Evolutionary conservation across 2,797 vertebrate species (phyloP).

Genomic region (Poeciliopsis gracilis): DNA sequence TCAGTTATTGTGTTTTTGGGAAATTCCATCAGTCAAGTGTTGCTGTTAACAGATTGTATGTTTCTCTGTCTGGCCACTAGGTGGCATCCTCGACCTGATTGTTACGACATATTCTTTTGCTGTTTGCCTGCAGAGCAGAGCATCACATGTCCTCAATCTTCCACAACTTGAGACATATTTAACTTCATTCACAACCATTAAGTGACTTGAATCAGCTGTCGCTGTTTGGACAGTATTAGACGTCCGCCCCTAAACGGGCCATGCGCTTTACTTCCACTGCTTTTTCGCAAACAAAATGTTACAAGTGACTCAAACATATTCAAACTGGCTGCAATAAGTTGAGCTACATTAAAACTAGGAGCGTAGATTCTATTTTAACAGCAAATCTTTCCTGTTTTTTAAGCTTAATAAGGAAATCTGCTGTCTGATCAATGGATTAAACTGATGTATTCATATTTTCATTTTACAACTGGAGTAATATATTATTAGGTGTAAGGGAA

Average conservation of each 20-base stretch:
- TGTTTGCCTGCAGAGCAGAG: background rate
- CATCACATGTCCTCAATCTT: background rate
- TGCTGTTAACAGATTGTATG: background rate
- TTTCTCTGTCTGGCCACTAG: slow-evolving; percentile 46
- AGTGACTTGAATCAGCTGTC: slow-evolving; percentile 17
- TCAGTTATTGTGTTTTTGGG: background rate
- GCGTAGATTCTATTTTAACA: background rate
- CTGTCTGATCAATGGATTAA: background rate
- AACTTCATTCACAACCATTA: background rate
- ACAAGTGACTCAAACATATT: background rate
- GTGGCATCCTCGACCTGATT: slow-evolving; percentile 37
- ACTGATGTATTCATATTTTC: background rate
- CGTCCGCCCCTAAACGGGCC: slow-evolving; percentile 3
- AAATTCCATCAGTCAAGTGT: background rate
- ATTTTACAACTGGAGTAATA: background rate
- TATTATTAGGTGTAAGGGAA: background rate
- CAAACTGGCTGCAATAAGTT: background rate
- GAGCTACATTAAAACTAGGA: background rate
- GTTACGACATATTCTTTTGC: background rate
- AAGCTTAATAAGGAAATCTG: background rate
- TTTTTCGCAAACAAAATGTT: background rate
- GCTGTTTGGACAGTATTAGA: background rate
- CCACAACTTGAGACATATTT: background rate
- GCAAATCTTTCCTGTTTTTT: background rate
- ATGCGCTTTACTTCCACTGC: background rate